A percentile compares a stretch with the other conserved stretches of the same genome.
phyloP scores from a whole-genome alignment of 53 echinoderm and acorn worm genomes.

The Paracentrotus lividus region DNA sequence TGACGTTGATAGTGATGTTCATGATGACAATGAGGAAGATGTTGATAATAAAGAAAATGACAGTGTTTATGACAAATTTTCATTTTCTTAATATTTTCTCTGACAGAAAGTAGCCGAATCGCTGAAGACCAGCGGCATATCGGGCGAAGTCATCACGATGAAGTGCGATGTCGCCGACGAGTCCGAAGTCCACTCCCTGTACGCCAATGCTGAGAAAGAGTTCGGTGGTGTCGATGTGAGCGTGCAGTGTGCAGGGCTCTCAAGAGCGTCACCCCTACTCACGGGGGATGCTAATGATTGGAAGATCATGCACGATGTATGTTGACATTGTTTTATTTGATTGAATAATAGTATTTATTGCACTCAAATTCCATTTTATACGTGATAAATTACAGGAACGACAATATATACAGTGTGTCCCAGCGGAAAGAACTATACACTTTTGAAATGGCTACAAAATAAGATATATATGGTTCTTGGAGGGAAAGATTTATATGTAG shows the following conservation, averaged over 20 bases:
- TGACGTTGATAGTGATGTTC: not conserved
- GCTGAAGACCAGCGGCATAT: not conserved
- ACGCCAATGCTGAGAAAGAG: not conserved
- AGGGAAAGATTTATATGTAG: too few species aligned
- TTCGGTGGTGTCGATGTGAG: conserved; percentile 61
- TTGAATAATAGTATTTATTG: too few species aligned
- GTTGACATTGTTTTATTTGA: too few species aligned
- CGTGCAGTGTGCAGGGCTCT: conserved; percentile 57
- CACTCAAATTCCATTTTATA: too few species aligned
- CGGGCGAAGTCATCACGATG: conserved; percentile 17
- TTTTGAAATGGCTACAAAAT: too few species aligned
- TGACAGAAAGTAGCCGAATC: conserved; percentile 48
- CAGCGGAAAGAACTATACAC: too few species aligned
- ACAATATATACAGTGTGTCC: too few species aligned
- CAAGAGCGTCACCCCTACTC: conserved; percentile 37
- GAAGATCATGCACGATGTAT: conserved; percentile 60
- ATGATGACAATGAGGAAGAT: not conserved
- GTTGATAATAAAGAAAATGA: not conserved
- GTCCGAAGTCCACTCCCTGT: conserved; percentile 10
- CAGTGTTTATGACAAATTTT: not conserved
- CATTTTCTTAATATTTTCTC: not conserved
- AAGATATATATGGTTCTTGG: too few species aligned
- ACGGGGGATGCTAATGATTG: conserved; percentile 39
- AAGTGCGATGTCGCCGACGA: conserved; percentile 47
- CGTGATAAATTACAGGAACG: too few species aligned